Evolutionary conservation across 2,888 invertebrate genomes (phyloP).

Genomic region (Polietes domitor): DNA sequence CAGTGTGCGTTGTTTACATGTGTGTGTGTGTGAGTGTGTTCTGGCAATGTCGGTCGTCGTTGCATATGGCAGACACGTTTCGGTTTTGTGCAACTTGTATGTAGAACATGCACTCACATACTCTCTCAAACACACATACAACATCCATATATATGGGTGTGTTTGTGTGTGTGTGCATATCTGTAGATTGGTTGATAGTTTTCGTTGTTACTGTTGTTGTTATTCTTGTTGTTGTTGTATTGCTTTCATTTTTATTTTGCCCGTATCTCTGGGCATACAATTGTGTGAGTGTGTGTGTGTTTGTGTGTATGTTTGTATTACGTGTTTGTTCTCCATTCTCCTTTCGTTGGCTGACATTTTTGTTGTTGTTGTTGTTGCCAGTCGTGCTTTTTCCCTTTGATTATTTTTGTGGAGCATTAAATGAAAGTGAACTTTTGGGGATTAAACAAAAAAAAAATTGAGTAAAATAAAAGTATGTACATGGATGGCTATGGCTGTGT

Average conservation of each 20-base stretch:
- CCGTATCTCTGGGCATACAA: no score
- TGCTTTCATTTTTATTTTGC: conserved; percentile 34
- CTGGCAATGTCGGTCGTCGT: conserved; percentile 18
- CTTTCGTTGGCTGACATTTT: neutral
- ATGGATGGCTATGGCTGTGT: no score
- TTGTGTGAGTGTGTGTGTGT: neutral
- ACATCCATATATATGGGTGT: neutral
- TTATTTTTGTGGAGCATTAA: conserved; percentile 61
- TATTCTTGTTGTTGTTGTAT: conserved; percentile 5
- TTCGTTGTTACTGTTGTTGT: conserved; percentile 12
- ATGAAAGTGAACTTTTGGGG: conserved; percentile 67
- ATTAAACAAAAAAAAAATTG: conserved; percentile 40
- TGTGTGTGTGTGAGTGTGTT: neutral
- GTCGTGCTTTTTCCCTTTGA: no score
- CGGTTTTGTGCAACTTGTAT: conserved; percentile 42
- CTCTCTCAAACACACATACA: neutral
- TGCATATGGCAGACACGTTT: conserved; percentile 58
- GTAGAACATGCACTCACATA: conserved; percentile 24
- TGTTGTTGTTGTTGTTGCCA: neutral
- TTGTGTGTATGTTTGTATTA: conserved; percentile 9
- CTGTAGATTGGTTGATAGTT: conserved; percentile 24
- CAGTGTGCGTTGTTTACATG: neutral
- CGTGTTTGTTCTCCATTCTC: conserved; percentile 15
- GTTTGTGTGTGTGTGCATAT: neutral
- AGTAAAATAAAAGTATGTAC: neutral